Base-by-base conservation (phyloP, 2,797 vertebrate genomes). In the Emydoidea blandingii region DNA sequence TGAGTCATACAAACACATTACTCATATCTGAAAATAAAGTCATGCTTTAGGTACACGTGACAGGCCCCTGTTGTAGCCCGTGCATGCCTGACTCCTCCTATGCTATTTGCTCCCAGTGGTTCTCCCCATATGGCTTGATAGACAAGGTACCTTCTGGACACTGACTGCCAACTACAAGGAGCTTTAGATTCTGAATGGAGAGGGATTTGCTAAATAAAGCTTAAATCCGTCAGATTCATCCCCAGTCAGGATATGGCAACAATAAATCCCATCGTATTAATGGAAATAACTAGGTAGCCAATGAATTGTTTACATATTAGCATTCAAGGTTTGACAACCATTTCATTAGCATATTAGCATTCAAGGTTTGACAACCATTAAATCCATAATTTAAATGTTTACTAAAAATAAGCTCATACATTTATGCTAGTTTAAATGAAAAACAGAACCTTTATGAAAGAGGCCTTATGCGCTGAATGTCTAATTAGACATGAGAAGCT, bases 201-300 rank as follows among this genome's bases (percentile, higher is more conserved):
- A 94, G 81, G 98, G 98, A 98, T 99, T 99, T 98, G 96, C 98
- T 98, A 98, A 98, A 98, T 98, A 98, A 98, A 98, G 97, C 98
- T 96, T 98, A 97, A 96, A 97, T 97, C 97, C 81, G 3, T 89
- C 96, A 94, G 95, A 92, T 96, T 97, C 96, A 85, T 96, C 97
- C 97, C 84, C 23, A 4, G 6, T 27, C 78, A 10, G 83, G 95
- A 96, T 86, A 89, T 3, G 90, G 91, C 90, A 89, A 79, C 0
- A 15, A 86, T 93, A 94, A 98, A 98, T 97, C 90, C 92, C 19
- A 29, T n/a, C 3, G 93, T 95, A 62, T 83, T 92, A 97, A 6
- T 31, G 25, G 93, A 89, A 89, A 95, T 83, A 85, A 68, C 34
- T 92, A 47, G 85, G 84, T 87, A 37, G 87, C 56, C 34, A 0